These are phyloP conservation scores for Amyelois transitella DNA, from an alignment of 1,140 invertebrate species.

Conservation along the genomic window DNA sequence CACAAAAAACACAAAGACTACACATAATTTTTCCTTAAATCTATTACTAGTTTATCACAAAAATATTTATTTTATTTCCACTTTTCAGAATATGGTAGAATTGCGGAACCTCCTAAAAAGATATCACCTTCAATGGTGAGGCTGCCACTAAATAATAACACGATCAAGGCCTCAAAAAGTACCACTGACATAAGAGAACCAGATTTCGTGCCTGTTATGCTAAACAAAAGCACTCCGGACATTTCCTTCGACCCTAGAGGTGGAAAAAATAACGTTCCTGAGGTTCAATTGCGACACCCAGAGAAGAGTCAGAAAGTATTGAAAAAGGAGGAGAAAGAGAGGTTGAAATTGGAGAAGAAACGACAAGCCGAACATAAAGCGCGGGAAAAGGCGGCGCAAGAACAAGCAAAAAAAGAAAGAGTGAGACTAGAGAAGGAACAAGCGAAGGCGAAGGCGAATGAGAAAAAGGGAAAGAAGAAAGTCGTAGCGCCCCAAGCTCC, in stretches of 20 bases:
- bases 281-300: neutral
- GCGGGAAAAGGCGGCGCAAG: slow-evolving; percentile 35
- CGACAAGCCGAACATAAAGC: slow-evolving; percentile 37
- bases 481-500: slow-evolving; percentile 25
- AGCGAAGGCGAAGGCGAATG: slow-evolving; percentile 22
- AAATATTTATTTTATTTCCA: neutral
- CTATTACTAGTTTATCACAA: neutral
- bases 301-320: slow-evolving; percentile 28
- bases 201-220: slow-evolving; percentile 11
- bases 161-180: slow-evolving; percentile 36
- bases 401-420: slow-evolving; percentile 43
- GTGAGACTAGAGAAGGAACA: slow-evolving; percentile 35
- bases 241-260: slow-evolving; percentile 27
- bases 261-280: neutral
- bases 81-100: slow-evolving; percentile 30
- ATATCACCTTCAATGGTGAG: slow-evolving; percentile 37
- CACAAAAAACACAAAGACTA: no score
- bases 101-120: slow-evolving; percentile 25
- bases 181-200: slow-evolving; percentile 28
- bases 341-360: slow-evolving; percentile 32
- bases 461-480: slow-evolving; percentile 23
- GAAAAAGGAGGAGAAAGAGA: slow-evolving; percentile 42
- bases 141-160: slow-evolving; percentile 17
- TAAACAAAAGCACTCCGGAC: slow-evolving; percentile 22
- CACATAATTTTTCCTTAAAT: neutral